These are phyloP conservation scores for Neocrepidodera transversa DNA, from an alignment of 2,888 invertebrate species.

Conservation along the genomic window DNA sequence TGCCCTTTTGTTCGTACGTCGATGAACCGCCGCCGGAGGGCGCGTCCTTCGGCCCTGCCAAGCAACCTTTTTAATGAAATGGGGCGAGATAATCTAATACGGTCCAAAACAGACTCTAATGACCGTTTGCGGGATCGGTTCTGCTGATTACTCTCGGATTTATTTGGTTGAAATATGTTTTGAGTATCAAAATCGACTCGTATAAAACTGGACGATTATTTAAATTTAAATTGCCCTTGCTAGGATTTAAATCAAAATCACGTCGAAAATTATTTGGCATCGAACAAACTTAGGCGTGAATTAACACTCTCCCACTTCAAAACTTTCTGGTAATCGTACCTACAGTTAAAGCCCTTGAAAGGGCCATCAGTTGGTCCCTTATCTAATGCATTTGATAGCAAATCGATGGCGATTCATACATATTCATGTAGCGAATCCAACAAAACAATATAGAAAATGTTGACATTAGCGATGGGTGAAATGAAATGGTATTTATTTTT, in stretches of 20 bases:
- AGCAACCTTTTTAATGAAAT: constrained; percentile 39
- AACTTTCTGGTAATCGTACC: constrained; percentile 4
- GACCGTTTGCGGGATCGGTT: constrained; percentile 19
- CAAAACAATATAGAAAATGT: constrained; percentile 26
- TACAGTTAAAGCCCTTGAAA: constrained; percentile 2
- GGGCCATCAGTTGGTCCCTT: constrained; percentile 13
- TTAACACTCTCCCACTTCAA: neutral
- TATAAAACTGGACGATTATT: too few relatives aligned
- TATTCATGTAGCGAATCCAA: constrained; percentile 20
- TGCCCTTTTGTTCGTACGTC: constrained; percentile 11
- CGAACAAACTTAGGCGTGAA: neutral
- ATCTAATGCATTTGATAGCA: constrained; percentile 25
- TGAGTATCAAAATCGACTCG: too few relatives aligned
- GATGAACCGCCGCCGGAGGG: constrained; percentile 3
- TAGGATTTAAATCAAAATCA: too few relatives aligned
- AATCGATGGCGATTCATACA: constrained; percentile 24
- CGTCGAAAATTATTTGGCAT: neutral
- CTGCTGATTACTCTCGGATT: constrained; percentile 24
- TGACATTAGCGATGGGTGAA: constrained; percentile 13
- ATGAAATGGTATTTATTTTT: neutral
- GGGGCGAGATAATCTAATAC: constrained; percentile 38
- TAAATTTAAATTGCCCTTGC: too few relatives aligned
- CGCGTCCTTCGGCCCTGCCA: constrained; percentile 1
- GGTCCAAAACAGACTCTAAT: constrained; percentile 35
- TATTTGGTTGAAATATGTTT: neutral